These are phyloP conservation scores for Atta texana DNA, from an alignment of 1,140 invertebrate species.

Conservation along the genomic window DNA sequence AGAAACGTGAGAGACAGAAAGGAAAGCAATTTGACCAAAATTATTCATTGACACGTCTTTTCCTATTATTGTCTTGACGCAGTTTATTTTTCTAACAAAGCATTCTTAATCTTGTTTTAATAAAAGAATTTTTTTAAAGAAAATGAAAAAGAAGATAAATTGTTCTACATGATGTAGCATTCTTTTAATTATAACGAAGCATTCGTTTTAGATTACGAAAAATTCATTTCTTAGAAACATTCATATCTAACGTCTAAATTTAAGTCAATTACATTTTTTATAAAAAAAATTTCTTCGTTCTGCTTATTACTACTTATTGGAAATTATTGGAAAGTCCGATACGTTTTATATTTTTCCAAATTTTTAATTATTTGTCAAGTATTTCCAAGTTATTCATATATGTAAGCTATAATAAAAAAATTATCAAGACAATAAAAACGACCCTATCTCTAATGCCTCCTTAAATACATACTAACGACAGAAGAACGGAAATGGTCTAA, in stretches of 20 bases:
- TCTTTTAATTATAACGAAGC: not conserved
- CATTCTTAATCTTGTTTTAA: not conserved
- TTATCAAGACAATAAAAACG: constrained; percentile 6
- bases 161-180: not conserved
- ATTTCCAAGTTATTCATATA: not conserved
- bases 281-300: not conserved
- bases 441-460: not conserved
- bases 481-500: constrained; percentile 34
- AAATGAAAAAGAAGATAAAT: too few relatives aligned
- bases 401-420: not conserved
- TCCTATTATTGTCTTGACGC: not conserved
- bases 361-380: not conserved
- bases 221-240: not conserved
- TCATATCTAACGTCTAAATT: not conserved
- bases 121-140: too few relatives aligned
- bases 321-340: not conserved
- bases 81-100: not conserved
- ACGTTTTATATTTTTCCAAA: not conserved
- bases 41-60: not conserved
- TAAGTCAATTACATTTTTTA: too few relatives aligned
- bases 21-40: not conserved
- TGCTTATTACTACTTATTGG: not conserved
- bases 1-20: not conserved
- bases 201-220: not conserved
- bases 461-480: not conserved